A percentile compares a stretch with the other conserved stretches of the same genome.
Evolutionary conservation across 2,797 vertebrate species (phyloP).

Genomic region (Tiaroga cobitis): DNA sequence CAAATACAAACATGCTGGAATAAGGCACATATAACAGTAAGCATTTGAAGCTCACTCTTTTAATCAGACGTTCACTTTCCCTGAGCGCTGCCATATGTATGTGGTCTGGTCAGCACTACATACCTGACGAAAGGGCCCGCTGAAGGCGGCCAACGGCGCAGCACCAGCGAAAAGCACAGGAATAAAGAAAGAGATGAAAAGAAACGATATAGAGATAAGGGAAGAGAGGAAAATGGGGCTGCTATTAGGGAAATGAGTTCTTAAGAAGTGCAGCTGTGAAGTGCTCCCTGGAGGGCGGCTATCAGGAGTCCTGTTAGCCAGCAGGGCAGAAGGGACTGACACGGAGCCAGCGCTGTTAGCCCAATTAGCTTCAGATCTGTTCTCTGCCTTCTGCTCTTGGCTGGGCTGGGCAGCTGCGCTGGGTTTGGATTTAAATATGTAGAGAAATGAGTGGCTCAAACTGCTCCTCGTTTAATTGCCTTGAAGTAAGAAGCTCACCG

Average conservation of each 20-base stretch:
- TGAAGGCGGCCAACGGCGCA: neutral
- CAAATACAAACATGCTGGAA: slow-evolving; percentile 53
- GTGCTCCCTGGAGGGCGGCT: slow-evolving; percentile 47
- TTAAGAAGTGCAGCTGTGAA: slow-evolving; percentile 55
- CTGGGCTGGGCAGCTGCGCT: slow-evolving; percentile 18
- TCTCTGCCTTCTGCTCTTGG: slow-evolving; percentile 43
- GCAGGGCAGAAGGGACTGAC: slow-evolving; percentile 37
- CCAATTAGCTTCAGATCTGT: slow-evolving; percentile 52
- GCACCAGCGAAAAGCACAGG: neutral
- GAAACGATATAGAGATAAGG: slow-evolving; percentile 41
- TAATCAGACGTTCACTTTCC: slow-evolving; percentile 46
- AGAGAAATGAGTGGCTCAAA: slow-evolving; percentile 17
- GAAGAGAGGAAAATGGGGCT: slow-evolving; percentile 33
- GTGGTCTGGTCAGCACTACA: neutral
- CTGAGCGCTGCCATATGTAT: slow-evolving; percentile 17
- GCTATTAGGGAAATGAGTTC: slow-evolving; percentile 54
- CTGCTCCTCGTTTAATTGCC: slow-evolving; percentile 22
- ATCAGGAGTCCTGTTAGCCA: slow-evolving; percentile 50
- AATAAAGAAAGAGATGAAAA: slow-evolving; percentile 41
- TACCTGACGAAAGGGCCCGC: slow-evolving; percentile 34
- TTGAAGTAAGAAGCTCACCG: neutral
- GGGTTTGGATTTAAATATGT: slow-evolving; percentile 23
- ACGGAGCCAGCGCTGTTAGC: slow-evolving; percentile 37
- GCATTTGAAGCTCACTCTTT: slow-evolving; percentile 39
- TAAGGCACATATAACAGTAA: slow-evolving; percentile 44